These are phyloP conservation scores for Megamerina dolium DNA, from an alignment of 2,888 invertebrate species.

Conservation along the genomic window DNA sequence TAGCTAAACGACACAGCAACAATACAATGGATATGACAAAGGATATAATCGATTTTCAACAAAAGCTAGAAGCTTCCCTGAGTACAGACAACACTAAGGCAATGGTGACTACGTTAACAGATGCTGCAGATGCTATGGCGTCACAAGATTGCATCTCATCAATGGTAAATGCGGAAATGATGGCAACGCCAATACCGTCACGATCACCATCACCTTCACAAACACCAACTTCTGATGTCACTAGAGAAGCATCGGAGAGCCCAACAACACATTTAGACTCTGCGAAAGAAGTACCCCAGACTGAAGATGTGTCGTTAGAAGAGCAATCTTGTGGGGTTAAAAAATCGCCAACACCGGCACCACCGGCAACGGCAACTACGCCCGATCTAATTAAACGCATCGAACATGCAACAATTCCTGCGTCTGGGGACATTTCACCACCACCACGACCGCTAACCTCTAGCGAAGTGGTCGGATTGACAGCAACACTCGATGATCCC, in stretches of 20 bases:
- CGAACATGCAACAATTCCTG: constrained; percentile 5
- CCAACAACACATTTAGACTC: constrained; percentile 11
- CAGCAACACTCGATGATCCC: constrained; percentile 27
- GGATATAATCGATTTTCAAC: constrained; percentile 38
- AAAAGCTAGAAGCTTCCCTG: constrained; percentile 18
- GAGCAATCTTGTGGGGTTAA: background rate
- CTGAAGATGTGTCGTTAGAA: constrained; percentile 13
- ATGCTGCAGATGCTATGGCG: too few relatives aligned
- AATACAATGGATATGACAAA: constrained; percentile 40
- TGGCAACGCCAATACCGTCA: background rate
- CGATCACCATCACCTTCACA: constrained; percentile 2
- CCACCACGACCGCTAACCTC: constrained; percentile 43
- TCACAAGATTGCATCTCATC: background rate
- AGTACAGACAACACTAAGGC: background rate
- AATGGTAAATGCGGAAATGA: background rate
- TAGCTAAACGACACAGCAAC: background rate
- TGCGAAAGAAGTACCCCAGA: constrained; percentile 2
- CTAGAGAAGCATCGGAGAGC: constrained; percentile 9
- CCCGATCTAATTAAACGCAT: constrained; percentile 13
- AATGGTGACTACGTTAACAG: background rate
- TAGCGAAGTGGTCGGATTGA: constrained; percentile 37
- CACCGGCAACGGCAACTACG: background rate
- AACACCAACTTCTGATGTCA: constrained; percentile 1
- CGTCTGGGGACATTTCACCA: constrained; percentile 30
- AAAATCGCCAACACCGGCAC: background rate